Conservation (phyloP, 2,797 vertebrate species). For the Propithecus perrieri region DNA sequence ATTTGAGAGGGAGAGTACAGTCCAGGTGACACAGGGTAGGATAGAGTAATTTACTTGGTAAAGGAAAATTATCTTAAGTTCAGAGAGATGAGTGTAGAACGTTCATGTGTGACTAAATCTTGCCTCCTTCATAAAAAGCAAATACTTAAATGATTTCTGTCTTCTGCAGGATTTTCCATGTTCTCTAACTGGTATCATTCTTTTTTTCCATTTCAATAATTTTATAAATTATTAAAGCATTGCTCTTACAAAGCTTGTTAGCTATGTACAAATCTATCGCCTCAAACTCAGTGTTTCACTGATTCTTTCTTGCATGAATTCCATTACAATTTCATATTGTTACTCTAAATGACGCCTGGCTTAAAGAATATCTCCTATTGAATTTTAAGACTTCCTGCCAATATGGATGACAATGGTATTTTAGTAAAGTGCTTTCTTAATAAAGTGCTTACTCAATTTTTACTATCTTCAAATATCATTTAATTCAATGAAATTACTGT, state of each 20-base stretch:
- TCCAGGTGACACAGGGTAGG: no score
- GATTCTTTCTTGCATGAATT: not conserved
- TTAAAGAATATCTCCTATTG: not conserved
- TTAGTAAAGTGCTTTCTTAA: not conserved
- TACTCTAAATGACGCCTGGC: not conserved
- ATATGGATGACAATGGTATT: not conserved
- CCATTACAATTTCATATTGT: not conserved
- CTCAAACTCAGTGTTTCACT: not conserved
- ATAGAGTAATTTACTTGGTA: not conserved
- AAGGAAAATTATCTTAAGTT: not conserved
- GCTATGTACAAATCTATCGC: not conserved
- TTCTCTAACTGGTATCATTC: not conserved
- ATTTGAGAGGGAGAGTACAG: not conserved
- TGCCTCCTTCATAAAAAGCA: not conserved
- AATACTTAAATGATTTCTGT: not conserved
- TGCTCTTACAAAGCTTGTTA: not conserved
- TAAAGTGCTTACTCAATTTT: not conserved
- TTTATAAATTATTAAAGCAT: not conserved
- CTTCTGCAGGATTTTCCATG: not conserved
- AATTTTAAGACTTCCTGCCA: not conserved
- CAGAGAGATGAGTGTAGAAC: not conserved
- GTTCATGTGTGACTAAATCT: not conserved
- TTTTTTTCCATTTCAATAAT: not conserved
- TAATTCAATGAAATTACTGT: not conserved
- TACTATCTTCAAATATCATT: constrained; percentile 15